Evolutionary conservation across 2,888 invertebrate genomes (phyloP).

Genomic region (Ditula angustiorana): DNA sequence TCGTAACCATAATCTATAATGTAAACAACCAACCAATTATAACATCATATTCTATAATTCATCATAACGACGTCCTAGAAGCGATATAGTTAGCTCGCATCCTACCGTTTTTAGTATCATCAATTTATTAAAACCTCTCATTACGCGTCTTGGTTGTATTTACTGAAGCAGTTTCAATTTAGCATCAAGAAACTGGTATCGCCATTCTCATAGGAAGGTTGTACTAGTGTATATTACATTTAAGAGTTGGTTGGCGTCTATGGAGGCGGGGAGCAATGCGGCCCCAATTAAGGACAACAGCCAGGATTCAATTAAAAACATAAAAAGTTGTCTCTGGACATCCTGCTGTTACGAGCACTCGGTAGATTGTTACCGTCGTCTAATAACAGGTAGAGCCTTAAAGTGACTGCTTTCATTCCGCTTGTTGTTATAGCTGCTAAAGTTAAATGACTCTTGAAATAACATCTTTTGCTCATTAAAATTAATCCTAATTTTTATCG

Average conservation of each 20-base stretch:
- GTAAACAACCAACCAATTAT: constrained; percentile 17
- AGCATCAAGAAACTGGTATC: constrained; percentile 28
- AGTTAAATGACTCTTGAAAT: not conserved
- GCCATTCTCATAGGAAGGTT: not conserved
- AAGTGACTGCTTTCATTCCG: not conserved
- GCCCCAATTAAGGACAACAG: constrained; percentile 46
- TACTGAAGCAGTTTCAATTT: constrained; percentile 29
- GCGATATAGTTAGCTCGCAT: constrained; percentile 6
- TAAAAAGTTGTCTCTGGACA: constrained; percentile 44
- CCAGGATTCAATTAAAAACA: constrained; percentile 45
- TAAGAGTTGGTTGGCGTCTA: constrained; percentile 11
- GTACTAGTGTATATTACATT: constrained; percentile 12
- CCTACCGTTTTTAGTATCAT: constrained; percentile 24
- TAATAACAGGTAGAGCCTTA: not conserved
- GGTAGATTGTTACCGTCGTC: not conserved
- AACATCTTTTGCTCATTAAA: not conserved
- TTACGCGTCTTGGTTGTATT: constrained; percentile 13
- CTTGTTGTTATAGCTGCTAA: not conserved
- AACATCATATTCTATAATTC: not conserved
- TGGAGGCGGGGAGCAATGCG: constrained; percentile 35
- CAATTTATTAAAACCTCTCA: constrained; percentile 25
- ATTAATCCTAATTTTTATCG: not conserved
- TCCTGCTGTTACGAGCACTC: constrained; percentile 34
- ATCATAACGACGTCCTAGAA: constrained; percentile 15
- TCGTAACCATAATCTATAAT: not conserved